Evolutionary conservation across 2,113 vertebrate genomes (phyloP).

Genomic region (Rhabdornis inornatus): DNA sequence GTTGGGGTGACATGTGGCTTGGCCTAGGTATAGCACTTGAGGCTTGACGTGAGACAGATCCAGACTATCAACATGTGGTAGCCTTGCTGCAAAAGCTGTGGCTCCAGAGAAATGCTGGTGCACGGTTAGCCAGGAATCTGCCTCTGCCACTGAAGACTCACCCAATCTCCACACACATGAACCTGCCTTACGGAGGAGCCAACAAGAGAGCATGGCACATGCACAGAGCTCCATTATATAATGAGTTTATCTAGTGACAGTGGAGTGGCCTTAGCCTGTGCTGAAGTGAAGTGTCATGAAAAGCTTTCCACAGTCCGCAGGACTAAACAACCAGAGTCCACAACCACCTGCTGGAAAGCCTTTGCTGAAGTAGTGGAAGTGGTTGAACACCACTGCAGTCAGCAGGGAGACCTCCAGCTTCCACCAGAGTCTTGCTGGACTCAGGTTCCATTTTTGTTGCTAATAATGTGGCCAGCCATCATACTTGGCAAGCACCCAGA

Average conservation of each 20-base stretch:
- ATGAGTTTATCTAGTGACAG: background rate
- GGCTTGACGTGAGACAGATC: background rate
- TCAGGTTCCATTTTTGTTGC: background rate
- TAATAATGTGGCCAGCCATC: background rate
- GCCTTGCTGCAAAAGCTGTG: background rate
- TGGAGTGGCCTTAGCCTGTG: background rate
- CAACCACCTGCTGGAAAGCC: background rate
- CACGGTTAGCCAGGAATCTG: background rate
- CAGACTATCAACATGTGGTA: background rate
- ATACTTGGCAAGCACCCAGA: background rate
- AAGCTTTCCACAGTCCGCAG: background rate
- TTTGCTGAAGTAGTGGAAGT: background rate
- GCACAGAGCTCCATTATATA: background rate
- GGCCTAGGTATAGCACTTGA: background rate
- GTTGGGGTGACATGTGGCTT: background rate
- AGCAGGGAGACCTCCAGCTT: background rate
- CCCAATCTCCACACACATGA: accelerated
- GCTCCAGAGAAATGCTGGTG: background rate
- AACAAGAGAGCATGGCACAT: background rate
- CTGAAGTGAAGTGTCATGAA: background rate
- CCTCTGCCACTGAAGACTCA: background rate
- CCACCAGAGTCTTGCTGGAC: background rate
- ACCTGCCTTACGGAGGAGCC: background rate
- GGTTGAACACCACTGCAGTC: background rate
- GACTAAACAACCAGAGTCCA: background rate